Base-by-base conservation (phyloP, 1,140 invertebrate species). In the Druon quercuslanigerum region DNA sequence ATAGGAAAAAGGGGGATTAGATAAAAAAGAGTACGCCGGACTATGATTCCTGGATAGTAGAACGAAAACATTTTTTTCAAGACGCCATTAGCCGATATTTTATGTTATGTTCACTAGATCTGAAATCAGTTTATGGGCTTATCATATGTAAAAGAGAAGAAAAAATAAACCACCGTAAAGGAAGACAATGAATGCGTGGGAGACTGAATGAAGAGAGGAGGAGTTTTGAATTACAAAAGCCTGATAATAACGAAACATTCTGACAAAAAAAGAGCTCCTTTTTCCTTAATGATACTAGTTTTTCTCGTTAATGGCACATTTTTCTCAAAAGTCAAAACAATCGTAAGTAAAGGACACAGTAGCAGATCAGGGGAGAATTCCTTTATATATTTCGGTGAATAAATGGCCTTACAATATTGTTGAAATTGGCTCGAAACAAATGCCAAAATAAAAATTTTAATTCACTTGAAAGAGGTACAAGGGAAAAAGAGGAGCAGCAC, bases 241-340 rank as follows among this genome's bases (percentile, higher is more conserved):
- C 12, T 9, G 20, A 33, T 33, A 40, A 60, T 33, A 60, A 60
- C 5, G 5, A 11, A 33, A 16, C 40, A 20, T 54, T 54, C 9
- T 12, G 11, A 20, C 7, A 57, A 60, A 14, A 60, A 25, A 25
- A 12, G 12, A 60, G 57, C 19, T 57, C 33, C 56, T 57, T 57
- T 57, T 20, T 25, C 56, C 56, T 57, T 25, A 66, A 66, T 14
- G 60, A 66, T 66, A 66, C 20, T n/a, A 57, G 56, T 66, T 33
- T 25, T 40, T 66, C 13, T 66, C 13, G 33, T 25, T 66, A 66
- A 66, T 66, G 20, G 60, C 25, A n/a, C 60, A 66, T 66, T 66
- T 66, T 33, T 66, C 60, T 66, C 25, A 5, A 46, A 66, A 8
- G 60, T 66, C 60, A 66, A 66, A 66, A 66, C 60, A 66, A 40